Base-by-base conservation (phyloP, 2,797 vertebrate species). In the Enteromius fasciolatus region DNA sequence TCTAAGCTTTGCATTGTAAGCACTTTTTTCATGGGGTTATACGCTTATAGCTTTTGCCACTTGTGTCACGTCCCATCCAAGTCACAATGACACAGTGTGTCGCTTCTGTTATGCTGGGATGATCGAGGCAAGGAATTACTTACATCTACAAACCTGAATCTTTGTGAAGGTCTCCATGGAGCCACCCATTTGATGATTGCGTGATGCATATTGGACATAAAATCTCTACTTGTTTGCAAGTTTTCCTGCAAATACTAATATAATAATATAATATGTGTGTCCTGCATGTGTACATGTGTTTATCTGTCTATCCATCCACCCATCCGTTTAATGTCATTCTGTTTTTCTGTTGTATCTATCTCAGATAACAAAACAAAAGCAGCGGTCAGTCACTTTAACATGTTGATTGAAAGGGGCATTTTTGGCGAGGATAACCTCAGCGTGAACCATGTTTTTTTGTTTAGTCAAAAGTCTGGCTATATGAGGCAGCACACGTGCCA, bases 11-110 rank as follows among this genome's bases (percentile, higher is more conserved):
- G 52, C 81, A 48, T 80, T 83, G 89, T 81, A 86, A 91, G 90
- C 87, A 89, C 86, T 91, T 90, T 85, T 92, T 87, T 41, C 88
- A 28, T 28, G 88, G 83, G 88, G 87, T 90, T 79, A 83, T 87
- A 87, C 86, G 88, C 80, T 87, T 88, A 82, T 83, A 81, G 83
- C 90, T 89, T 89, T 90, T 90, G 54, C 91, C 89, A 87, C 89
- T 63, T 69, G 89, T 90, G 92, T 93, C 92, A 90, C 87, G 90
- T 86, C 88, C 86, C 89, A 93, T 94, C 87, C 90, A 76, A 78
- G 76, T 93, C 90, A 90, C 86, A 77, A 73, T 90, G 91, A 92
- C 91, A 89, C 88, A 87, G 36, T 11, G 88, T 89, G 92, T 93
- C 91, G 91, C 89, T 91, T 92, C 90, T 91, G 11, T 48, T 84